Conservation (phyloP, 2,797 vertebrate genomes). For the Champsocephalus gunnari region DNA sequence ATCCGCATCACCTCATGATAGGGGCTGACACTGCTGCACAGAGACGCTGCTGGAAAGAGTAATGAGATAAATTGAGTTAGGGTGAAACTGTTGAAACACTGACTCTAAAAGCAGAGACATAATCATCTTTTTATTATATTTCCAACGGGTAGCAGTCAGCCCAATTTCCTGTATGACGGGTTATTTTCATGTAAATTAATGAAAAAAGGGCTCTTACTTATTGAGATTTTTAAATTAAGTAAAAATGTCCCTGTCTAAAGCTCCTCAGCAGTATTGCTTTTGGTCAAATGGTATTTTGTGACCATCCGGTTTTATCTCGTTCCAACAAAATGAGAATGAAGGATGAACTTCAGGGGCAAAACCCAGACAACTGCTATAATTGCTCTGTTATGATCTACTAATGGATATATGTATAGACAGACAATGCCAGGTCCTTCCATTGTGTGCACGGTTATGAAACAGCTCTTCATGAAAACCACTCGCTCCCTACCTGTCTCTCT, state of each 20-base stretch:
- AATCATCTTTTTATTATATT: constrained; percentile 35
- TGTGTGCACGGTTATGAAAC: constrained; percentile 6
- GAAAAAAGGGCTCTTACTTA: constrained; percentile 23
- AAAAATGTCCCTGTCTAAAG: constrained; percentile 17
- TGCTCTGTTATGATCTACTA: constrained; percentile 16
- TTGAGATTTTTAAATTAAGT: constrained; percentile 32
- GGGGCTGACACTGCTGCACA: constrained; percentile 93
- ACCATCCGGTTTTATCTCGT: constrained; percentile 23
- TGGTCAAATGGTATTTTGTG: constrained; percentile 32
- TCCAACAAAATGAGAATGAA: constrained; percentile 37
- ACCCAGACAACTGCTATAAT: constrained; percentile 14
- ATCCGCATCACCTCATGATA: constrained; percentile 91
- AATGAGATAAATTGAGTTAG: constrained; percentile 19
- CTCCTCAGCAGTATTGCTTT: constrained; percentile 23
- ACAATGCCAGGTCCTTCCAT: neutral
- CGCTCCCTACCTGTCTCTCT: constrained; percentile 4
- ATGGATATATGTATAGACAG: constrained; percentile 13
- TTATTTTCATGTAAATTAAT: constrained; percentile 39
- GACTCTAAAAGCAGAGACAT: constrained; percentile 20
- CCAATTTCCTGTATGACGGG: constrained; percentile 10
- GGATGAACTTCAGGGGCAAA: constrained; percentile 30
- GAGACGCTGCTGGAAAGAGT: constrained; percentile 80
- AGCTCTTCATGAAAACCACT: neutral
- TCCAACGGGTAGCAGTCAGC: constrained; percentile 12
- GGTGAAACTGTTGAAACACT: constrained; percentile 7